phyloP scores from a whole-genome alignment of 1,140 invertebrate genomes.

The Vanessa tameamea region DNA sequence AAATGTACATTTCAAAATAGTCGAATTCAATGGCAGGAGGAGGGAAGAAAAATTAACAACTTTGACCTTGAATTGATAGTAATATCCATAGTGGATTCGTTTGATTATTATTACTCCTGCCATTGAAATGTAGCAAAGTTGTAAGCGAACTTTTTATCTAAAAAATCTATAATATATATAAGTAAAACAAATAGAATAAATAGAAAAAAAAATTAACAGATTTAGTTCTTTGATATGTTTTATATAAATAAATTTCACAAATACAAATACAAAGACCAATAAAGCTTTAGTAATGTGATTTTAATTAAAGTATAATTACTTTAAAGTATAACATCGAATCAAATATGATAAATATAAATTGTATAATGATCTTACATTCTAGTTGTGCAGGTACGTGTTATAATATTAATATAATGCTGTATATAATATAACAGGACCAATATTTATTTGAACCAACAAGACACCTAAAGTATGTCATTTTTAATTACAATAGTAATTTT shows the following conservation, averaged over 20 bases:
- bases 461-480: background rate
- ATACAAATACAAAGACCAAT: background rate
- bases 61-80: too few relatives aligned
- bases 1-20: too few relatives aligned
- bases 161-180: too few relatives aligned
- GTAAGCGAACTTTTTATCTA: too few relatives aligned
- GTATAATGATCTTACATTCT: background rate
- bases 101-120: too few relatives aligned
- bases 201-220: background rate
- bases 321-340: too few relatives aligned
- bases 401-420: background rate
- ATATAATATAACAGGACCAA: background rate
- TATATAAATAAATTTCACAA: background rate
- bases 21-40: too few relatives aligned
- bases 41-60: too few relatives aligned
- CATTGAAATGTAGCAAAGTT: too few relatives aligned
- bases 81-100: too few relatives aligned
- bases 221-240: too few relatives aligned
- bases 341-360: background rate
- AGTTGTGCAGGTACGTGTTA: conserved; percentile 3
- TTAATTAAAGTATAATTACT: background rate
- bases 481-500: background rate
- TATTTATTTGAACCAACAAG: background rate
- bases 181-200: too few relatives aligned
- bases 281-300: background rate